Evolutionary conservation across 2,888 invertebrate genomes (phyloP).

Genomic region (Mimas tiliae): DNA sequence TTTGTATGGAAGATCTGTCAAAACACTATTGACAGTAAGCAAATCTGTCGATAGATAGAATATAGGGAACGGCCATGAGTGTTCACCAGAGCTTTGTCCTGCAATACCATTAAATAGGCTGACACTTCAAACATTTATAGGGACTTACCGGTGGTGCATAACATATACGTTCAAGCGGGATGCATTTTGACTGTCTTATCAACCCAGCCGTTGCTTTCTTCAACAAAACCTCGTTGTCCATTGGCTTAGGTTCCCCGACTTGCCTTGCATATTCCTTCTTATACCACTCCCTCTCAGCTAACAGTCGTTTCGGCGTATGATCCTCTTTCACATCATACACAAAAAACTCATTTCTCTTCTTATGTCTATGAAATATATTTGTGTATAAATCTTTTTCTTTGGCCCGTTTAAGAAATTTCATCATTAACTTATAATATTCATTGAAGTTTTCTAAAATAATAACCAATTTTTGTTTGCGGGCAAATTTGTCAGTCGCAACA

Average conservation of each 20-base stretch:
- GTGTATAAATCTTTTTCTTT: constrained; percentile 12
- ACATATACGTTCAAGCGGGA: constrained; percentile 16
- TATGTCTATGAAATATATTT: not conserved
- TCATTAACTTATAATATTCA: constrained; percentile 12
- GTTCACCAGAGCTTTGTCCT: not conserved
- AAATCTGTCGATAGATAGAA: no score
- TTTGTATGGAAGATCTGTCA: no score
- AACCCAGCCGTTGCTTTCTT: constrained; percentile 4
- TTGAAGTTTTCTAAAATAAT: not conserved
- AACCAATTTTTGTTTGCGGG: constrained; percentile 3
- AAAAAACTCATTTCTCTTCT: constrained; percentile 11
- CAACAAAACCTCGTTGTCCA: not conserved
- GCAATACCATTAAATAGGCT: no score
- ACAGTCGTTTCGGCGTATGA: not conserved
- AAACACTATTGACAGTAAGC: no score
- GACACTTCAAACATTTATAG: not conserved
- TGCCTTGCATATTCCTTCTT: constrained; percentile 27
- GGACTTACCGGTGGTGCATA: constrained; percentile 12
- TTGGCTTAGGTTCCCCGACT: constrained; percentile 24
- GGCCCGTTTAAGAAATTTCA: constrained; percentile 19
- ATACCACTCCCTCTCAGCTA: constrained; percentile 23
- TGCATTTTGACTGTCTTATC: constrained; percentile 14
- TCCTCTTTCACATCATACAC: constrained; percentile 4
- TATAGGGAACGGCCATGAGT: no score
- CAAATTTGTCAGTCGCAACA: not conserved